Base-by-base conservation (phyloP, 2,888 invertebrate genomes). In the Spisula subtruncata region DNA sequence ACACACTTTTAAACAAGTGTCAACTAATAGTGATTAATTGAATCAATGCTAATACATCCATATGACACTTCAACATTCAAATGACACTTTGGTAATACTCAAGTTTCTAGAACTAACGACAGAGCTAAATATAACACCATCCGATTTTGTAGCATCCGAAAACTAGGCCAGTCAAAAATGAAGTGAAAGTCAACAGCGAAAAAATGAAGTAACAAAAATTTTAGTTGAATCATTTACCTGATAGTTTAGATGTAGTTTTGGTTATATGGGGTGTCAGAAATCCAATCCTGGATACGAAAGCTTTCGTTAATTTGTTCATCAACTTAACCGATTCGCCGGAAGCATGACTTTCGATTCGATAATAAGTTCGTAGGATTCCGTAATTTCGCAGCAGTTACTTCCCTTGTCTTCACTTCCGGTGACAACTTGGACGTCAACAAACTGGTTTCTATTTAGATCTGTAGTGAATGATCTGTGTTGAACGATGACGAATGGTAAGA, bases 351-450 rank as follows among this genome's bases (percentile, higher is more conserved):
- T 51, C 51, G 14, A 51, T 51, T 51, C 51, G 51, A 51, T 51
- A 51, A 51, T 51, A 51, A 51, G 10, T 51, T 16, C 51, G 51
- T 16, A 8, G 5, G 5, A 51, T 51, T 51, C 51, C 51, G 51
- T 16, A 10, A 51, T 8, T 51, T 51, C 14, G 16, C 14, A 1
- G 14, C 51, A 75, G 75, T 18, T 41, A 41, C 41, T 41, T 1
- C 25, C 75, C 32, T 32, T 75, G 29, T 32, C 35, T 75, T 41
- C 41, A 75, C 75, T 75, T 75, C 75, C 75, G 75, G 75, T 75
- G 75, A 75, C 75, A 75, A 75, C 75, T 16, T 75, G 75, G 75
- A 75, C 75, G 75, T 75, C 75, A 75, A 75, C 75, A 75, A 75
- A 75, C 18, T 35, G 6, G 6, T 8, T 35, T 75, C n/a, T n/a